Conservation (phyloP, 1,140 invertebrate species). For the Luehdorfia chinensis region DNA sequence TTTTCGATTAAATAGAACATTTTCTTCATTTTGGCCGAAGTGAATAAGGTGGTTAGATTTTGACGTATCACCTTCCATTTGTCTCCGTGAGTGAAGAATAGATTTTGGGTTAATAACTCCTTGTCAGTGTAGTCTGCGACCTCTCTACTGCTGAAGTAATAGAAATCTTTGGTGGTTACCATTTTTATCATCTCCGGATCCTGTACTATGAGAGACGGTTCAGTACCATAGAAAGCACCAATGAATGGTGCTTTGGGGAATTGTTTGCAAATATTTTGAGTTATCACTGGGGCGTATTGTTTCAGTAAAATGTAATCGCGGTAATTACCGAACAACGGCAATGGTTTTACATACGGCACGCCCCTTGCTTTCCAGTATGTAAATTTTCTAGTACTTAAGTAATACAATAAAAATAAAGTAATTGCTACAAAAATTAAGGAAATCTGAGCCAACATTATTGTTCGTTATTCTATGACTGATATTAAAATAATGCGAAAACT, state of each 20-base stretch:
- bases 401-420: constrained; percentile 17
- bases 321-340: constrained; percentile 28
- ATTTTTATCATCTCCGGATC: constrained; percentile 28
- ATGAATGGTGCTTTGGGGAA: constrained; percentile 28
- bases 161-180: constrained; percentile 25
- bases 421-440: not conserved
- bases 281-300: constrained; percentile 6
- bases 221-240: constrained; percentile 28
- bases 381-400: constrained; percentile 21
- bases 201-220: constrained; percentile 27
- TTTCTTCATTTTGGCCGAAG: constrained; percentile 33
- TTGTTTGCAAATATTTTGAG: constrained; percentile 23
- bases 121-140: constrained; percentile 18
- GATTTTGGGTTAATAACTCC: constrained; percentile 22
- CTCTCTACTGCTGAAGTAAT: constrained; percentile 31
- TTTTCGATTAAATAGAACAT: constrained; percentile 35
- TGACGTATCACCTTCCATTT: constrained; percentile 31
- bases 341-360: constrained; percentile 24
- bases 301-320: constrained; percentile 27
- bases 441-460: not conserved
- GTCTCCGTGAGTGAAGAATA: constrained; percentile 32
- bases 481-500: too few species aligned
- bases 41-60: constrained; percentile 29
- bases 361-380: constrained; percentile 36
- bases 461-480: too few species aligned